These are phyloP conservation scores for Austrofundulus limnaeus DNA, from an alignment of 2,113 vertebrate genomes.

Conservation along the genomic window DNA sequence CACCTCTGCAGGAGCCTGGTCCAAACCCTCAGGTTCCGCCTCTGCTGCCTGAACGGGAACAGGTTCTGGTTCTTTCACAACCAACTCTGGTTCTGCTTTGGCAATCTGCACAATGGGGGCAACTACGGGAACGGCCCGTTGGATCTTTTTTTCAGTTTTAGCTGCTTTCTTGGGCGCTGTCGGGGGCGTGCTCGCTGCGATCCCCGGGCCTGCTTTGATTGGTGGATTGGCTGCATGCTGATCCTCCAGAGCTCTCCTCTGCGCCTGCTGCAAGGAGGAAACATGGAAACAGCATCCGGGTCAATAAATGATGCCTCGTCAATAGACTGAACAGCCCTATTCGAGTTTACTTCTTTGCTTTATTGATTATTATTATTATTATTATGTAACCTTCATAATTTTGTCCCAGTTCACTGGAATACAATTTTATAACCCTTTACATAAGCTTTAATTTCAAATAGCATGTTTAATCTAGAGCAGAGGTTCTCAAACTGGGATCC, in stretches of 20 bases:
- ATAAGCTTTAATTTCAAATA: no score
- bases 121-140: slow-evolving; percentile 14
- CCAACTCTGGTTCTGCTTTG: slow-evolving; percentile 32
- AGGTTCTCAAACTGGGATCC: no score
- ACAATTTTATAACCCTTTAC: no score
- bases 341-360: no score
- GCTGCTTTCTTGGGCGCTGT: slow-evolving; percentile 25
- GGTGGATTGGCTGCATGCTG: slow-evolving; percentile 43
- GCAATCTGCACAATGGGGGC: slow-evolving; percentile 32
- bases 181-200: slow-evolving; percentile 56
- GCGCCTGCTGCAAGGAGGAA: slow-evolving; percentile 60
- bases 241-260: slow-evolving; percentile 67
- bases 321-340: not conserved
- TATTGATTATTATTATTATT: no score
- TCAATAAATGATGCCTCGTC: slow-evolving; percentile 1
- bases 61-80: slow-evolving; percentile 32
- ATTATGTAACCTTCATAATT: no score
- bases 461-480: no score
- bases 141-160: slow-evolving; percentile 35
- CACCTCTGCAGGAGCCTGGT: slow-evolving; percentile 23
- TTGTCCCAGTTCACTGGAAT: no score
- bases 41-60: slow-evolving; percentile 16
- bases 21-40: slow-evolving; percentile 18
- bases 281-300: not conserved
- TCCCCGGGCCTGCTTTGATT: slow-evolving; percentile 55